Evolutionary conservation across 2,888 invertebrate genomes (phyloP), one percentile per base, ranked within the genome.

Genomic region (Choristoneura rosaceana): DNA sequence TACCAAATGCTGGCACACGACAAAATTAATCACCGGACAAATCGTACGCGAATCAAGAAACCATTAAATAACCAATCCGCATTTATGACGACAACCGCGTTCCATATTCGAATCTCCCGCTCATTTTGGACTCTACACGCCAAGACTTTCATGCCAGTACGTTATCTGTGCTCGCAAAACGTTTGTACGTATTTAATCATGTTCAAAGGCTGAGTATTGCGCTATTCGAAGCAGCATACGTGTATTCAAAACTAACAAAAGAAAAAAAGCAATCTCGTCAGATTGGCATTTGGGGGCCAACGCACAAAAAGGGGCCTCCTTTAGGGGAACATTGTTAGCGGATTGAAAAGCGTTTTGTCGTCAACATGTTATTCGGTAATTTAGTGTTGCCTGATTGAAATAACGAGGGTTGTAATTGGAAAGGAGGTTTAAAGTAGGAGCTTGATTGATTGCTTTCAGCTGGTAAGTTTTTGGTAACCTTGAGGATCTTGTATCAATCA

Each of bases 341-440:
- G 90, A 91, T 91, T 92, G 92, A 92, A 92, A 91, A 91, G 90
- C 91, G 90, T 93, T 93, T 93, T 93, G 93, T 93, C 92, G 90
- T 90, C 89, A 85, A 91, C 91, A 92, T 92, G 91, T 93, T 91
- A 92, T 92, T 93, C 89, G 92, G 92, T 93, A 92, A 93, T 93
- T 93, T 93, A 91, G 93, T 92, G 93, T 91, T 91, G 91, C 89
- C 87, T 85, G 86, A 86, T 83, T 82, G 87, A 86, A 86, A 89
- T 89, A 90, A 90, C 87, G 87, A 88, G 91, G 91, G 92, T 77
- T 79, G 86, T 86, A 87, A 90, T 90, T 90, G 88, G 87, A 87
- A 90, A 81, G 84, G 87, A 88, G 88, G 86, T 87, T 88, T 86
- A 84, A 84, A 82, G 81, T 84, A 83, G 87, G 88, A 86, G 86